Conservation (phyloP, 2,113 vertebrate genomes). For the Pholis gunnellus region DNA sequence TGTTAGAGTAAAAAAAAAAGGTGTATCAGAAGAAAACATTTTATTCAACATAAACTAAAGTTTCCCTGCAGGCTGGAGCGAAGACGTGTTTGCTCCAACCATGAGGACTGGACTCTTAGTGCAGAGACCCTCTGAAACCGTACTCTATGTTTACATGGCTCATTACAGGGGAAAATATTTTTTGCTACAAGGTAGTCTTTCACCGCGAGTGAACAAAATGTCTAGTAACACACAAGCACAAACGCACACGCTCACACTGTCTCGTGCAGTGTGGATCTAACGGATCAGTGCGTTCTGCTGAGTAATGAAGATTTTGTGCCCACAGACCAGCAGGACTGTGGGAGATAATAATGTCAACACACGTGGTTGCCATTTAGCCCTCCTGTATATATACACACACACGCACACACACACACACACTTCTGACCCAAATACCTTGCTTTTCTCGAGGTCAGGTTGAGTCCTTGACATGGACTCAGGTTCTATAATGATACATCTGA, state of each 20-base stretch:
- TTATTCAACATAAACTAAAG: neutral
- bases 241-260: constrained; percentile 17
- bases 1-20: neutral
- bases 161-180: constrained; percentile 26
- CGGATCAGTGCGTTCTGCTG: constrained; percentile 71
- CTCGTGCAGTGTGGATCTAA: constrained; percentile 34
- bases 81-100: constrained; percentile 17
- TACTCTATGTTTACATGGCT: constrained; percentile 42
- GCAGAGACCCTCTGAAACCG: constrained; percentile 25
- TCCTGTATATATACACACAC: constrained; percentile 38
- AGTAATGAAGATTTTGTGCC: constrained; percentile 65
- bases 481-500: constrained; percentile 57
- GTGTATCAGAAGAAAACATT: neutral
- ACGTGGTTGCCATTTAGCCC: constrained; percentile 33
- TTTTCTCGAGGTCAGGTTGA: constrained; percentile 53
- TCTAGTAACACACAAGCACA: constrained; percentile 19
- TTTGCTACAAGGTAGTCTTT: constrained; percentile 41
- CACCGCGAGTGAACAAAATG: neutral
- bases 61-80: constrained; percentile 1
- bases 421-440: constrained; percentile 59
- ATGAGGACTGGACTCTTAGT: neutral
- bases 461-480: constrained; percentile 45
- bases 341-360: constrained; percentile 63
- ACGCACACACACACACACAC: neutral
- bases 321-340: constrained; percentile 55